A percentile compares a stretch with the other conserved stretches of the same genome.
Evolutionary conservation across 1,140 invertebrate species (phyloP).

Genomic region (Sitodiplosis mosellana): DNA sequence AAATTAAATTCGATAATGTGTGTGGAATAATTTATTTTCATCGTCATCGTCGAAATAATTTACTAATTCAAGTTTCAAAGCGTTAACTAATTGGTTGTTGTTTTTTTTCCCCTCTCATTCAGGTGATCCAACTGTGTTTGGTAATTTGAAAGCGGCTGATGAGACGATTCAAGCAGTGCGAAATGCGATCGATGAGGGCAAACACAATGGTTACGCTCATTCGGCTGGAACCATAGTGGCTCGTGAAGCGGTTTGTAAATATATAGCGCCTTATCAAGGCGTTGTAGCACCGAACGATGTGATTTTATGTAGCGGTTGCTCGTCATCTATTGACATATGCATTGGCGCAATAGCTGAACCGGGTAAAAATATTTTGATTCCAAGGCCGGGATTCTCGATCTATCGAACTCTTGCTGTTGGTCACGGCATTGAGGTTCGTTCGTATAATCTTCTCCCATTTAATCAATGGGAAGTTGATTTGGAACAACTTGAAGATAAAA

Average conservation of each 20-base stretch:
- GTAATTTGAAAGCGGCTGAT: not conserved
- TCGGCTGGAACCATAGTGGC: conserved; percentile 25
- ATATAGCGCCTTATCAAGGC: conserved; percentile 41
- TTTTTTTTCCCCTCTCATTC: not conserved
- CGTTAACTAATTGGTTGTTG: not conserved
- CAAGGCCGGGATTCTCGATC: conserved; percentile 41
- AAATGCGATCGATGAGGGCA: not conserved
- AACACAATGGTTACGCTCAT: conserved; percentile 1
- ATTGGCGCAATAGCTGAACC: conserved; percentile 65
- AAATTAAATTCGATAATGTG: not conserved
- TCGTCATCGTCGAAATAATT: not conserved
- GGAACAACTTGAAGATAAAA: conserved; percentile 60
- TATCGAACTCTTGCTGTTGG: conserved; percentile 76
- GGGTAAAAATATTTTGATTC: conserved; percentile 79
- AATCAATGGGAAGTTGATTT: conserved; percentile 77
- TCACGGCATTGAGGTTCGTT: conserved; percentile 57
- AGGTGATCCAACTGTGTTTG: conserved; percentile 1
- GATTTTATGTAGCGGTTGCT: conserved; percentile 80
- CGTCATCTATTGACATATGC: conserved; percentile 74
- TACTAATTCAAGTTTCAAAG: not conserved
- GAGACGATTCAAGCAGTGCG: not conserved
- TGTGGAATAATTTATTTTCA: not conserved
- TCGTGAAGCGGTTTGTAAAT: conserved; percentile 60
- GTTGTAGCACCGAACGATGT: conserved; percentile 56
- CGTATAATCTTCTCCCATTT: conserved; percentile 68